Base-by-base conservation (phyloP, 1,140 invertebrate genomes). In the Ditylenchus dipsaci region DNA sequence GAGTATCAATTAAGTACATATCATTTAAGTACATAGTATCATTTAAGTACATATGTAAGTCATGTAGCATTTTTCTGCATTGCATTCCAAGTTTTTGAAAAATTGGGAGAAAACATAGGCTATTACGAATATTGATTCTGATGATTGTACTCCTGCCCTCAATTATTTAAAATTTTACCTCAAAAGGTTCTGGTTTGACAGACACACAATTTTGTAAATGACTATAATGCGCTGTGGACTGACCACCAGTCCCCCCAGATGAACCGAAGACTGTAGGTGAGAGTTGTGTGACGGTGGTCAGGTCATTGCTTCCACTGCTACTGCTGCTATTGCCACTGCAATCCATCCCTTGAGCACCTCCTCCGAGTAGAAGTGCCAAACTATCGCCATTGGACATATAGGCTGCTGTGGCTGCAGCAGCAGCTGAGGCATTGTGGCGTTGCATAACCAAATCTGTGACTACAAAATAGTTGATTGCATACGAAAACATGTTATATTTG, bases 381-480 rank as follows among this genome's bases (percentile, higher is more conserved):
- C 71, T 73, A 7, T 74, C 72, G 3, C 63, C 72, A 19, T 76
- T 76, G 19, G 59, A 27, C 75, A 76, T 74, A 33, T 76, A 43
- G 0, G 38, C 17, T 45, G 67, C 43, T 21, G 49, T 26, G 49
- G 49, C 49, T 11, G 33, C 33, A 38, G 33, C 33, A 38, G 33
- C 33, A 5, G 33, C 33, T 38, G 33, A 38, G 8, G 63, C n/a
- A 26, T 67, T 42, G 1, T 73, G 74, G 29, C 15, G 63, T 21
- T 53, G 73, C 30, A 45, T 33, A 53, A 71, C 60, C 23, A 74
- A 63, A 45, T 73, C 65, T 3, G 29, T 59, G 26, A 75, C 70
- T 72, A 30, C 69, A 72, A 73, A 53, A 53, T 21, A 15, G 3
- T 19, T 21, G 3, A 53, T 53, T 19, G 3, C 8, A 53, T 53